Evolutionary conservation across 2,113 vertebrate genomes (phyloP), one percentile per base, ranked within the genome.

Genomic region (Oceanodroma tethys): DNA sequence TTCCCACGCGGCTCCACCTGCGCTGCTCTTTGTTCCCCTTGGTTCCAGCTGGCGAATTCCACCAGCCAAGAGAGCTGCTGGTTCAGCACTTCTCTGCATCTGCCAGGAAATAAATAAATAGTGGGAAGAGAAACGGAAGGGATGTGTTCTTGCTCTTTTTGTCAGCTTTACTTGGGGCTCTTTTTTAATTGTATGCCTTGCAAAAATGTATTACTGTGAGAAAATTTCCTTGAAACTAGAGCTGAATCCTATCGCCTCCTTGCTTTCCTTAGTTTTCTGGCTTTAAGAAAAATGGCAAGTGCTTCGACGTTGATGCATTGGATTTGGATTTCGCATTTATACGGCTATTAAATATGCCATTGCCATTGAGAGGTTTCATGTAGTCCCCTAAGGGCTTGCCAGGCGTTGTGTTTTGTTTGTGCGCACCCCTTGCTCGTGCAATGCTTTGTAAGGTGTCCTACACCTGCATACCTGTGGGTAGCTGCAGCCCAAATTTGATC

Each of bases 51-150:
- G 96, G 95, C 12, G 4, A 89, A 48, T 96, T 95, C 90, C 70
- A 93, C 50, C 70, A 96, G 95, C 95, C 95, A 96, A 96, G 93
- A 87, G 84, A 85, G 95, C 90, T 97, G 96, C 96, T 96, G 78
- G 6, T 91, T 96, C 93, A 97, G 95, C 92, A 63, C 34, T 96
- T 81, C 68, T 91, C 81, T 82, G 84, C 96, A 96, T 97, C 95
- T 97, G 96, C 92, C 96, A 97, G 96, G 95, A 96, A 96, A 96
- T 91, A 93, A 81, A 95, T 92, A 95, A 96, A 96, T 87, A 85
- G 87, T 36, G 90, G 90, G 90, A 93, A 95, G 87, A 85, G 87
- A 80, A 96, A 68, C 60, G 87, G 95, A 96, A 96, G 81, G 74
- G 90, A 93, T 95, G 91, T 48, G 36, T 53, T 94, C 78, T 87